Percentiles rank a stretch among this genome's conserved stretches.
Conservation (phyloP, 2,113 vertebrate species). For the Hippocampus abdominalis region DNA sequence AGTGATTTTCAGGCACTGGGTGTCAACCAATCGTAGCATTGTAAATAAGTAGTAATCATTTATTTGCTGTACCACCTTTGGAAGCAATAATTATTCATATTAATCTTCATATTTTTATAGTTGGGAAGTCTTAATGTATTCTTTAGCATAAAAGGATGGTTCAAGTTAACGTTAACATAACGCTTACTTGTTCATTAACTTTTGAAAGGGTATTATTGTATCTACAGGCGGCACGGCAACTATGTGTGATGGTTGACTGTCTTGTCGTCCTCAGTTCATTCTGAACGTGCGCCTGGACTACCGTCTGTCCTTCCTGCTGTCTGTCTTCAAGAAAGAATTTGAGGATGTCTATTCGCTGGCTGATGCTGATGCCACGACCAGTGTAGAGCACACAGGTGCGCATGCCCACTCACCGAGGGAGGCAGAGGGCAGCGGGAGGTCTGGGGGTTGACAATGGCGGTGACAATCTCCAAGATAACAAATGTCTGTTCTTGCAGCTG, state of each 20-base stretch:
- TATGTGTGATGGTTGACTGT: neutral
- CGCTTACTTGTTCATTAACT: neutral
- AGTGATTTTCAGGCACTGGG: too few species aligned
- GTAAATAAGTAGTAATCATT: neutral
- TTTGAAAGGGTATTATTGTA: neutral
- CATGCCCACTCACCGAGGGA: constrained; percentile 11
- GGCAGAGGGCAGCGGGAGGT: neutral
- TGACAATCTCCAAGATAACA: neutral
- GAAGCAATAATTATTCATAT: too few species aligned
- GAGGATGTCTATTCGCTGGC: constrained; percentile 93
- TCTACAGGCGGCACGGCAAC: neutral
- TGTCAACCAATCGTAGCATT: neutral
- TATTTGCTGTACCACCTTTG: neutral
- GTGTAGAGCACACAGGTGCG: constrained; percentile 84
- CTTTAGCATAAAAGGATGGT: neutral
- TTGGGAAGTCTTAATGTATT: neutral
- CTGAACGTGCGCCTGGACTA: constrained; percentile 95
- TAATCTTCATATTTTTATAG: neutral
- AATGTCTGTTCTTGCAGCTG: constrained; percentile 55
- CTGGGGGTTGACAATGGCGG: neutral
- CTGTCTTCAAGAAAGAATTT: constrained; percentile 97
- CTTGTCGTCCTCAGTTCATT: constrained; percentile 82
- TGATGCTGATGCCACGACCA: constrained; percentile 87
- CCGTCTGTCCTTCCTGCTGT: constrained; percentile 94
- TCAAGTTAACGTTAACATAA: neutral